Percentiles rank a stretch among this genome's conserved stretches.
phyloP scores from a whole-genome alignment of 2,797 vertebrate species.

The Dryobates pubescens region DNA sequence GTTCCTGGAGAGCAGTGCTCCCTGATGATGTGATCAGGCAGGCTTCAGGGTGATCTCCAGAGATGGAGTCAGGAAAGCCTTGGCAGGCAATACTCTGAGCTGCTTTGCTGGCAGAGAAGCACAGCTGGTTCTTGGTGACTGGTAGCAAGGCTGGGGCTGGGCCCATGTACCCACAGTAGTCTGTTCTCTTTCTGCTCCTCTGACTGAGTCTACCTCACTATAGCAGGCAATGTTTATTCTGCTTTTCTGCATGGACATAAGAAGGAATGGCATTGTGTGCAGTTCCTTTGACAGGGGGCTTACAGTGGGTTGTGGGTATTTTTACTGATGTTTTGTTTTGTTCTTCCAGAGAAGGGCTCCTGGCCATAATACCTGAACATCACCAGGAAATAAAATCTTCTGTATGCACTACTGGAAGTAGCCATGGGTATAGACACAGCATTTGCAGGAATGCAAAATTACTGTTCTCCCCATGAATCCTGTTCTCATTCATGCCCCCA shows the following conservation, averaged over 20 bases:
- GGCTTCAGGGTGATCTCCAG: background rate
- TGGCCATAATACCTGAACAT: background rate
- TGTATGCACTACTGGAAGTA: background rate
- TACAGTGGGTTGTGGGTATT: background rate
- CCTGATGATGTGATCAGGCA: background rate
- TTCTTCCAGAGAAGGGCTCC: background rate
- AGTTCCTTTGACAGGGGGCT: background rate
- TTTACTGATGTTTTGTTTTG: background rate
- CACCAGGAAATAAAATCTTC: background rate
- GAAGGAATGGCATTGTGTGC: background rate
- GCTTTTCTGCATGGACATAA: background rate
- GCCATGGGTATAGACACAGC: background rate
- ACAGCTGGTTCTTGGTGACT: background rate
- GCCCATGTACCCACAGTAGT: background rate
- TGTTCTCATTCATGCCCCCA: background rate
- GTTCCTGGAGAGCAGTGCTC: constrained; percentile 1
- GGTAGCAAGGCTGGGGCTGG: background rate
- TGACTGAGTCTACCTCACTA: background rate
- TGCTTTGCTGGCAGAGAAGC: background rate
- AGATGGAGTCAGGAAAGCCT: background rate
- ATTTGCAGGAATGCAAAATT: background rate
- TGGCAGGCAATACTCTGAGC: background rate
- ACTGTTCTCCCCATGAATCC: background rate
- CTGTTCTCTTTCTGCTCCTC: background rate
- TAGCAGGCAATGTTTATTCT: background rate